These are phyloP conservation scores for Drosophila tristis DNA, from an alignment of 1,140 invertebrate species.

Conservation along the genomic window DNA sequence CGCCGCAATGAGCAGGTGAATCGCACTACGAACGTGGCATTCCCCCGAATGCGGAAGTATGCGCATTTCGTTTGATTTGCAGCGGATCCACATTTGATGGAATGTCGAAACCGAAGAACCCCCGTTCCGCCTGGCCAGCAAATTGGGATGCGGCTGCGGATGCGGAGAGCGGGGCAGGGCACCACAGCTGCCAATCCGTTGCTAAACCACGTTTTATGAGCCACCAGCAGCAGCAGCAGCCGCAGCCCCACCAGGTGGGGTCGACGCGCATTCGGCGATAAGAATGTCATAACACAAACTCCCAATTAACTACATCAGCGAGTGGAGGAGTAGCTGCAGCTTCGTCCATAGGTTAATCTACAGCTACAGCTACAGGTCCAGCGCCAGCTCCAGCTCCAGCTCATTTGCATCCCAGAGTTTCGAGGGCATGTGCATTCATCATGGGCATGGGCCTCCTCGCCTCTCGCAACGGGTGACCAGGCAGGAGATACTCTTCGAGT, in stretches of 20 bases:
- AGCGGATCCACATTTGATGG: conserved; percentile 52
- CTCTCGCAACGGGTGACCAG: too few relatives aligned
- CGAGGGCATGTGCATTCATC: background rate
- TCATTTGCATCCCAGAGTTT: conserved; percentile 29
- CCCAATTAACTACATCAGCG: conserved; percentile 28
- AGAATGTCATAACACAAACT: conserved; percentile 44
- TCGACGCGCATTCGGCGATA: conserved; percentile 48
- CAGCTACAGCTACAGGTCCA: background rate
- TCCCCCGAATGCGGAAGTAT: conserved; percentile 64
- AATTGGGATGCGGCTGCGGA: conserved; percentile 20
- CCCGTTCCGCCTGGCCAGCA: conserved; percentile 10
- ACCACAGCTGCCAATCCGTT: background rate
- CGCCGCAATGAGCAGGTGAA: conserved; percentile 65
- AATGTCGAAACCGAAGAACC: conserved; percentile 41
- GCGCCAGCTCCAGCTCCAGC: background rate
- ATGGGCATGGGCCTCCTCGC: too few relatives aligned
- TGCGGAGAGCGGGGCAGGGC: background rate
- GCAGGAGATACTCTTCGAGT: background rate
- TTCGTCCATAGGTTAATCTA: background rate
- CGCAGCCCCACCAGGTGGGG: conserved; percentile 6
- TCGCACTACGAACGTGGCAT: conserved; percentile 14
- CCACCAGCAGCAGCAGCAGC: conserved; percentile 14
- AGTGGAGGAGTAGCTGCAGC: conserved; percentile 31
- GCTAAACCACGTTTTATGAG: conserved; percentile 20
- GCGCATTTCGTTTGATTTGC: conserved; percentile 63